Base-by-base conservation (phyloP, 2,797 vertebrate species). In the Schizopygopsis pylzovi region DNA sequence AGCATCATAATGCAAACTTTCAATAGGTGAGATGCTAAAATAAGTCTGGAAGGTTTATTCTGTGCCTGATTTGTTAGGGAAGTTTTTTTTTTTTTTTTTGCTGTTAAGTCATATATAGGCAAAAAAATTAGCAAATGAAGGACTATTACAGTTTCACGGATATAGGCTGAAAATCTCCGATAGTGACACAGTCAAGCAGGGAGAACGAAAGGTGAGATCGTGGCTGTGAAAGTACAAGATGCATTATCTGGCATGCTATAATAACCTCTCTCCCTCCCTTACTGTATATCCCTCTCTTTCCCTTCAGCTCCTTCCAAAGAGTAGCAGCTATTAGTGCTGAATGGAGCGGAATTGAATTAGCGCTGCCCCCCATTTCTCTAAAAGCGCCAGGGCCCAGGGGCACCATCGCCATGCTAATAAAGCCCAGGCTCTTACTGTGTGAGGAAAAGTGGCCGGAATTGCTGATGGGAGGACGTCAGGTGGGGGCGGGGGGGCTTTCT, bases 271-370 rank as follows among this genome's bases (percentile, higher is more conserved):
- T 67, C 56, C 39, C 63, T 59, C 63, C 75, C 33, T 59, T 70
- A 33, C 33, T 33, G 33, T 33, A 20, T 43, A 41, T 65, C 79
- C 25, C 81, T 81, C 41, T 83, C 83, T 86, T 47, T 67, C 79
- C 70, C 52, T 82, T 75, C 56, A 37, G 41, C 61, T 72, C 78
- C 67, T 49, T 65, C 83, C 77, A 67, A 87, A 86, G 77, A 54
- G 70, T 85, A 41, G 77, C 84, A 78, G 87, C 85, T 86, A 86
- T 89, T 88, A 90, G 87, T 49, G 63, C 81, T 85, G 87, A 88
- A 88, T 76, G 79, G 70, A 84, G 84, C 79, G 45, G 87, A 80
- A 85, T 84, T 84, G 81, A 87, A 85, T 87, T 83, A 87, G 81
- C 61, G 47, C 77, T 81, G 81, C 49, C 84, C 76, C 54, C 61